These are phyloP conservation scores for Nymphalis io DNA, from an alignment of 1,140 invertebrate species.

Conservation along the genomic window DNA sequence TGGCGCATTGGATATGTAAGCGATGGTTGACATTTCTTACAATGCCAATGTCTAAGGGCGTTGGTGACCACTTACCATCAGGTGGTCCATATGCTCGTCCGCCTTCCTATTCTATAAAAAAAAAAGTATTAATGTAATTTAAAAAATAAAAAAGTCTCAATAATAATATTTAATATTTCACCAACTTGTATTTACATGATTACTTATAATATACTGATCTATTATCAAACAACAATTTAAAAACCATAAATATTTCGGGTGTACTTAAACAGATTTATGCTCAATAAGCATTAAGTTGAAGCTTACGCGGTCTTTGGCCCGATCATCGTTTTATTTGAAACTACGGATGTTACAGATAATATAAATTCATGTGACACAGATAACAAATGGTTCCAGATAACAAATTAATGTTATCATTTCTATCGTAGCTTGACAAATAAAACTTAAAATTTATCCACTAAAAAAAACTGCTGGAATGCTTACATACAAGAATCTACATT, in stretches of 20 bases:
- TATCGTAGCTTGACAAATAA: conserved; percentile 30
- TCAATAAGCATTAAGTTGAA: conserved; percentile 19
- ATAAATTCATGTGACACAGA: conserved; percentile 18
- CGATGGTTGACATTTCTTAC: too few species aligned
- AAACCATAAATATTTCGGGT: conserved; percentile 63
- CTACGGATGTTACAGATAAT: conserved; percentile 20
- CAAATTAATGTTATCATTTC: not conserved
- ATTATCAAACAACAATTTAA: conserved; percentile 70
- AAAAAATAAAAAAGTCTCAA: conserved; percentile 43
- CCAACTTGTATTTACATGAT: conserved; percentile 78
- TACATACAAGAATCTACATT: conserved; percentile 50
- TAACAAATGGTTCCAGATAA: conserved; percentile 6
- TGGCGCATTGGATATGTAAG: too few species aligned
- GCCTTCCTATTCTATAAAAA: too few species aligned
- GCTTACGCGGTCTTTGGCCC: conserved; percentile 14
- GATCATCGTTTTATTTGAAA: conserved; percentile 6
- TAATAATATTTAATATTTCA: conserved; percentile 71
- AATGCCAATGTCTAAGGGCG: too few species aligned
- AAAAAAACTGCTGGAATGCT: conserved; percentile 52
- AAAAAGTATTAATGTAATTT: too few species aligned
- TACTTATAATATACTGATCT: conserved; percentile 69
- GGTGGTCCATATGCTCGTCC: too few species aligned
- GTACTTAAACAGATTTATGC: conserved; percentile 64
- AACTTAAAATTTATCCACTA: conserved; percentile 37
- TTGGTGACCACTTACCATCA: too few species aligned